phyloP scores from a whole-genome alignment of 2,113 vertebrate species.

The Triplophysa dalaica region DNA sequence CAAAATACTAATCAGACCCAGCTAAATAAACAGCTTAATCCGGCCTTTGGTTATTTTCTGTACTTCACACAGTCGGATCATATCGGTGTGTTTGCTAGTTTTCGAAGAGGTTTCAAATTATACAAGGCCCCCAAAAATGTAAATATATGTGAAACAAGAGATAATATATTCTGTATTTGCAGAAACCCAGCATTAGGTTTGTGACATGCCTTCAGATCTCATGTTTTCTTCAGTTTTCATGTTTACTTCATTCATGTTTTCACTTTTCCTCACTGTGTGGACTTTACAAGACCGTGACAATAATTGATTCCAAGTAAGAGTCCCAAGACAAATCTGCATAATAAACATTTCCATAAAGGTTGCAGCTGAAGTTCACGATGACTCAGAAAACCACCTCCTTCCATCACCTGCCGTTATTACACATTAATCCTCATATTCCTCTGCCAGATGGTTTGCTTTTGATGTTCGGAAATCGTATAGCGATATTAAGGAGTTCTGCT shows the following conservation, averaged over 20 bases:
- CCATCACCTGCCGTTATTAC: slow-evolving; percentile 29
- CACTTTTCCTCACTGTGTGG: not conserved
- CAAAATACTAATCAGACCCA: not conserved
- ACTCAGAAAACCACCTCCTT: slow-evolving; percentile 1
- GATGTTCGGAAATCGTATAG: slow-evolving; percentile 60
- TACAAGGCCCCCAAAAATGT: not conserved
- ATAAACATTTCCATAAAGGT: slow-evolving; percentile 29
- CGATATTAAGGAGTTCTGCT: slow-evolving; percentile 61
- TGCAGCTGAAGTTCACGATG: slow-evolving; percentile 5
- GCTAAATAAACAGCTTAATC: no score
- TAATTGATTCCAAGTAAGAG: not conserved
- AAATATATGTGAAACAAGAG: not conserved
- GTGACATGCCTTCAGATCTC: not conserved
- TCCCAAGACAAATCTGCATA: slow-evolving; percentile 25
- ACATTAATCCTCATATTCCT: slow-evolving; percentile 30
- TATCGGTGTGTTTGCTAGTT: not conserved
- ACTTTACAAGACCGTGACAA: slow-evolving; percentile 15
- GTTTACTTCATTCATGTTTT: not conserved
- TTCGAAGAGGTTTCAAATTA: not conserved
- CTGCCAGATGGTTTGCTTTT: slow-evolving; percentile 31
- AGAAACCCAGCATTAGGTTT: not conserved
- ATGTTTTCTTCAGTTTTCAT: not conserved
- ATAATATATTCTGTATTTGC: not conserved
- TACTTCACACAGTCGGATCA: no score
- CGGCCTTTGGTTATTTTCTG: no score